Evolutionary conservation across 2,797 vertebrate species (phyloP), one percentile per base, ranked within the genome.

Genomic region (Myripristis jacobus): DNA sequence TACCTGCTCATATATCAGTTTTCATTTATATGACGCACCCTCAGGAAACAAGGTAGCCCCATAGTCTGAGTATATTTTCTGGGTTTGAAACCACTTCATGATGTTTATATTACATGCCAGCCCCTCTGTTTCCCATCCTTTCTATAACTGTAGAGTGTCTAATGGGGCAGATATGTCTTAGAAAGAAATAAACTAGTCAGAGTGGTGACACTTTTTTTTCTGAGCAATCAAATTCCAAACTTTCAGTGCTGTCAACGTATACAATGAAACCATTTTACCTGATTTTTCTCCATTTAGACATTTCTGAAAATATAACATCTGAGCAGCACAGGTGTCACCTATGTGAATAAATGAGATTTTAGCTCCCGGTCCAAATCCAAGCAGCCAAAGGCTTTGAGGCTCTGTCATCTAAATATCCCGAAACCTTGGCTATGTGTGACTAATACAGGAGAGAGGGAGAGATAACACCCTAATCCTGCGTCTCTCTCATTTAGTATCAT

Each of bases 391-490:
- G 6, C 25, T n/a, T 29, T 76, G n/a, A 66, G 55, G 44, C 22
- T 15, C 25, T 77, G 9, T 46, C 24, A 61, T 43, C n/a, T 59
- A 58, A 62, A 59, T 38, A 68, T 61, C 80, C 10, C 46, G 27
- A 15, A 70, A 71, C 66, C 51, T 13, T 47, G 18, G 16, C 44
- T 19, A 21, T 36, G 69, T 71, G 43, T 73, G 27, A 43, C 66
- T 67, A 69, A 71, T 13, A 34, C 38, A 70, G 46, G 52, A 69
- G 57, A 50, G 36, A 44, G 31, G 50, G 61, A 44, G 31, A 52
- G 61, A 84, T 81, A 80, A 80, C 67, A 54, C 54, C 36, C 0
- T 71, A 86, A 81, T 80, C 59, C 79, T 50, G 12, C 71, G 75
- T 73, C 80, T 61, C 24, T 73, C 59, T 77, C 70, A 56, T 73